Conservation (phyloP, 2,888 invertebrate species). For the Drosophila anceps region DNA sequence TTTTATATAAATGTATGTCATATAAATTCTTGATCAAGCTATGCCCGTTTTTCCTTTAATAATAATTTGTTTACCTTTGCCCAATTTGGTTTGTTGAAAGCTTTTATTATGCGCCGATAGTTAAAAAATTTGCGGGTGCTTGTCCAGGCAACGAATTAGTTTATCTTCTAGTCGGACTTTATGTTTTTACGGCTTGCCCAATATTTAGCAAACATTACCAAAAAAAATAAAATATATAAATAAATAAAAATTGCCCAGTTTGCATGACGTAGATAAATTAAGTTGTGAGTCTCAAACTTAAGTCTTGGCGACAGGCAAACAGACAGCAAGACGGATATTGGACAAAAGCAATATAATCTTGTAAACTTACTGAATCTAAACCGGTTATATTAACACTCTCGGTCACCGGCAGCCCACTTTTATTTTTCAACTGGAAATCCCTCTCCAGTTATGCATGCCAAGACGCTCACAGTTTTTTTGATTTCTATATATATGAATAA, state of each 20-base stretch:
- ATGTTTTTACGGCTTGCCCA: not conserved
- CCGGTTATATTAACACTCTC: slow-evolving; percentile 24
- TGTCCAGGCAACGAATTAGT: too few species aligned
- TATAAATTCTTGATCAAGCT: not conserved
- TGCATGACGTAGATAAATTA: not conserved
- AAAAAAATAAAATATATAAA: too few species aligned
- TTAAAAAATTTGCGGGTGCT: too few species aligned
- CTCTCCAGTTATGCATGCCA: slow-evolving; percentile 33
- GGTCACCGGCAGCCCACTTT: slow-evolving; percentile 11
- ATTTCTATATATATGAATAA: not conserved
- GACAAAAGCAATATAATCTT: not conserved
- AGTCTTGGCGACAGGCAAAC: too few species aligned
- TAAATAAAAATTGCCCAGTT: too few species aligned
- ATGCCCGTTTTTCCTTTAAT: too few species aligned
- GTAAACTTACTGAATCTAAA: slow-evolving; percentile 4
- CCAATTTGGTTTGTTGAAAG: not conserved
- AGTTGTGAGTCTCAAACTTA: not conserved
- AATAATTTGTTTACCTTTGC: too few species aligned
- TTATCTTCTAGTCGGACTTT: too few species aligned
- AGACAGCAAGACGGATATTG: slow-evolving; percentile 6
- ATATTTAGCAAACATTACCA: not conserved
- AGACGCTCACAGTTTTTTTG: not conserved
- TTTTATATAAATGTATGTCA: not conserved
- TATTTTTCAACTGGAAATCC: slow-evolving; percentile 15
- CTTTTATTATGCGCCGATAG: too few species aligned